A percentile compares a stretch with the other conserved stretches of the same genome.
phyloP scores from a whole-genome alignment of 2,797 vertebrate species.

The Monodelphis domestica region DNA sequence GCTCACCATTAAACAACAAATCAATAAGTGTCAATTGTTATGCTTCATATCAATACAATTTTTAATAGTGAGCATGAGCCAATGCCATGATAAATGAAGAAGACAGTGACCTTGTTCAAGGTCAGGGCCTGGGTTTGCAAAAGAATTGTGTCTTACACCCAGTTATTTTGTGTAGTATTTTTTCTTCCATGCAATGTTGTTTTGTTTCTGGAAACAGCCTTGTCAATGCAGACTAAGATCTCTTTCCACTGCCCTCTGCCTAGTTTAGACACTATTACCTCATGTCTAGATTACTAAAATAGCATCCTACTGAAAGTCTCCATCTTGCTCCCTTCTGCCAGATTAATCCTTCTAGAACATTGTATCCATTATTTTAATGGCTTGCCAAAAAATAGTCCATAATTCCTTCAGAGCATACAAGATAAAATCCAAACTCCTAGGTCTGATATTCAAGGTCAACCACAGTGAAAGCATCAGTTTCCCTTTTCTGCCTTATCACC shows the following conservation, averaged over 20 bases:
- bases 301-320: not conserved
- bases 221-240: not conserved
- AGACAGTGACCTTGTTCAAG: not conserved
- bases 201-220: not conserved
- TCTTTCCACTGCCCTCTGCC: not conserved
- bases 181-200: not conserved
- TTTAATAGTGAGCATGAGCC: not conserved
- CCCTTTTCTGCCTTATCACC: not conserved
- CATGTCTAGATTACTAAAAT: not conserved
- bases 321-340: not conserved
- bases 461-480: not conserved
- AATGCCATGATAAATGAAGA: not conserved
- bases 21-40: not conserved
- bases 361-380: not conserved
- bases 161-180: not conserved
- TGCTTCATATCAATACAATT: not conserved
- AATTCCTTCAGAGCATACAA: not conserved
- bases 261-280: not conserved
- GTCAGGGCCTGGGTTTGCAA: not conserved
- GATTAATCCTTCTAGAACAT: not conserved
- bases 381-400: not conserved
- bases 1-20: conserved; percentile 2
- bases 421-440: not conserved
- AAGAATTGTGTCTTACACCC: not conserved
- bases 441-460: not conserved